These are phyloP conservation scores for Neodon shergylaensis DNA, from an alignment of 2,113 vertebrate species.

Conservation along the genomic window DNA sequence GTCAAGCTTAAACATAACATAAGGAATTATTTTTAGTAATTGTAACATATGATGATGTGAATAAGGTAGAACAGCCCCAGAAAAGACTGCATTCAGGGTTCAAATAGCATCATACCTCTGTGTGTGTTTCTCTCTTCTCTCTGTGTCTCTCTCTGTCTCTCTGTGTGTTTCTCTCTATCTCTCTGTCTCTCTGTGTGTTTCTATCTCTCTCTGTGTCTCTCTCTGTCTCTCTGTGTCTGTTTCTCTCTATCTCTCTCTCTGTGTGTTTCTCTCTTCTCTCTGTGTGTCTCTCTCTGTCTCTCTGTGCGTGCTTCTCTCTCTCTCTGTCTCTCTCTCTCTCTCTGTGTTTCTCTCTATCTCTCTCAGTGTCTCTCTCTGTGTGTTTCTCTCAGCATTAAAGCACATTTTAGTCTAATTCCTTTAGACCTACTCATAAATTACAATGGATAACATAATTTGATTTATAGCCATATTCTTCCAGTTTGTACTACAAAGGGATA, in stretches of 20 bases:
- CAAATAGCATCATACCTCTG: background rate
- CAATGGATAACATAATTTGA: background rate
- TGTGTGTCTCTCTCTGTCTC: background rate
- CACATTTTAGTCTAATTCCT: background rate
- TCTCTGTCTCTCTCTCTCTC: too few relatives aligned
- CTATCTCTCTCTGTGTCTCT: too few relatives aligned
- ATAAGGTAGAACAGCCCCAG: background rate
- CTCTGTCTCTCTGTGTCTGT: too few relatives aligned
- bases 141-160: background rate
- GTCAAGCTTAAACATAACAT: conserved; percentile 28
- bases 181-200: too few relatives aligned
- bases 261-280: background rate
- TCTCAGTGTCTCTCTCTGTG: background rate
- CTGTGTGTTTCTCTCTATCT: too few relatives aligned
- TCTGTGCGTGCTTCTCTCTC: background rate
- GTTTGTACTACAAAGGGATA: background rate
- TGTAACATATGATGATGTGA: background rate
- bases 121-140: background rate
- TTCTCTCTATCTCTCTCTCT: too few relatives aligned
- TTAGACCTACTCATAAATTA: background rate
- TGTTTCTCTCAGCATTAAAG: background rate
- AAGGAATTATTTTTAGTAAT: background rate
- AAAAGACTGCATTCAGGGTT: background rate
- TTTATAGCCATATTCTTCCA: background rate
- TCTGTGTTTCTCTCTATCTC: too few relatives aligned